Percentiles rank a stretch among this genome's conserved stretches.
phyloP scores from a whole-genome alignment of 1,140 invertebrate genomes.

The Calliopsis andreniformis region DNA sequence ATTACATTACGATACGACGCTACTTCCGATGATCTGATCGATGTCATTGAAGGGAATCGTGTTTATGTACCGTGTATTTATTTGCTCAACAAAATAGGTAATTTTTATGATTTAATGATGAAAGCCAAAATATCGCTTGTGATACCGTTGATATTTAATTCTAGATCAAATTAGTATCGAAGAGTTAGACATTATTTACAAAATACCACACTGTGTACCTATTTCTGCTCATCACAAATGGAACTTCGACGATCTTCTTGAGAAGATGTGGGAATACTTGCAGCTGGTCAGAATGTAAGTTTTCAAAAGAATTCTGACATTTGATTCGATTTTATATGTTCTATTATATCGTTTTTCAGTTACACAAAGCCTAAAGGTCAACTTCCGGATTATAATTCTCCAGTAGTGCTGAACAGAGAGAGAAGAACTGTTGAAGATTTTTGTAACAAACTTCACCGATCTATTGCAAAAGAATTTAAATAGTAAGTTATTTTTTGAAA shows the following conservation, averaged over 20 bases:
- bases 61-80: conserved; percentile 99
- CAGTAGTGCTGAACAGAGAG: conserved; percentile 96
- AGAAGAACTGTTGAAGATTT: conserved; percentile 97
- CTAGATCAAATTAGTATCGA: conserved; percentile 96
- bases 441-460: conserved; percentile 99
- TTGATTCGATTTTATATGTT: not conserved
- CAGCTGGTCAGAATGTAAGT: conserved; percentile 95
- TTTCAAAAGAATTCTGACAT: conserved; percentile 23
- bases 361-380: conserved; percentile 99
- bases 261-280: conserved; percentile 99
- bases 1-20: conserved; percentile 97
- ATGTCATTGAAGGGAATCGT: conserved; percentile 99
- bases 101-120: conserved; percentile 33
- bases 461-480: conserved; percentile 99
- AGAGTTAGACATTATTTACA: conserved; percentile 99
- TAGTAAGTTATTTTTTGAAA: conserved; percentile 90
- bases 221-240: conserved; percentile 99
- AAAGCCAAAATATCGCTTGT: not conserved
- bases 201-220: conserved; percentile 99
- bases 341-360: conserved; percentile 77
- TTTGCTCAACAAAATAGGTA: conserved; percentile 98
- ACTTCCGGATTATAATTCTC: conserved; percentile 97
- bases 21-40: conserved; percentile 98
- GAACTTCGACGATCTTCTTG: conserved; percentile 99
- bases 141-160: conserved; percentile 22